These are phyloP conservation scores for Podarcis muralis DNA, from an alignment of 2,113 vertebrate species.

Conservation along the genomic window DNA sequence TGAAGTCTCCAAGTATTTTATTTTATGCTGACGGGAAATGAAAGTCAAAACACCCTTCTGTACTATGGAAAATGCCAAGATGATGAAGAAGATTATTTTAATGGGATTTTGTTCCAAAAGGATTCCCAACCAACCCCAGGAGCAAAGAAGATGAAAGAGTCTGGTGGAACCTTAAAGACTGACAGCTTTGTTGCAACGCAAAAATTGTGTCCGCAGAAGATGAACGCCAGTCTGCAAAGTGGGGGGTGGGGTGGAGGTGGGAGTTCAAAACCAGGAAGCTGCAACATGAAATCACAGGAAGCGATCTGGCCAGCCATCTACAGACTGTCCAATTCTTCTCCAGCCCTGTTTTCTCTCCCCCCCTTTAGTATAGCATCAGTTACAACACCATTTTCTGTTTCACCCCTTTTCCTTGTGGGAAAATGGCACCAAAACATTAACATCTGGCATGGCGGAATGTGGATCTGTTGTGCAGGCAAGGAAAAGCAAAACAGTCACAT, in stretches of 20 bases:
- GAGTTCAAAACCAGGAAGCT: too few species aligned
- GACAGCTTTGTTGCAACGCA: not conserved
- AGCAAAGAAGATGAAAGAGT: not conserved
- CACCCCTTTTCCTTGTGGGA: too few species aligned
- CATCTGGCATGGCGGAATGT: not conserved
- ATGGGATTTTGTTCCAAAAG: not conserved
- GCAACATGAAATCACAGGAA: too few species aligned
- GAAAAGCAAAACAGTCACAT: not conserved
- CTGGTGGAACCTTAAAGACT: not conserved
- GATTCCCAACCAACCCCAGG: not conserved
- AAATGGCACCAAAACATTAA: not conserved
- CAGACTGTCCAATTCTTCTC: too few species aligned
- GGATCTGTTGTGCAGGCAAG: not conserved
- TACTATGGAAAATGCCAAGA: not conserved
- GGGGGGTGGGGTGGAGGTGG: too few species aligned
- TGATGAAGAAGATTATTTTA: too few species aligned
- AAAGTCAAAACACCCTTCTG: not conserved
- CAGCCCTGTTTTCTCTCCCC: too few species aligned
- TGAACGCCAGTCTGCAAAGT: not conserved
- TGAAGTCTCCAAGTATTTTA: constrained; percentile 10
- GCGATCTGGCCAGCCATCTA: too few species aligned
- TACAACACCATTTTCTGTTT: too few species aligned
- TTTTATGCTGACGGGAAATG: constrained; percentile 20
- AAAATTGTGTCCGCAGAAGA: not conserved
- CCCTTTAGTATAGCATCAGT: too few species aligned